Percentiles rank a stretch among this genome's conserved stretches.
These are phyloP conservation scores for Holothuria leucospilota DNA, from an alignment of 53 echinoderm and acorn worm species.

Conservation along the genomic window DNA sequence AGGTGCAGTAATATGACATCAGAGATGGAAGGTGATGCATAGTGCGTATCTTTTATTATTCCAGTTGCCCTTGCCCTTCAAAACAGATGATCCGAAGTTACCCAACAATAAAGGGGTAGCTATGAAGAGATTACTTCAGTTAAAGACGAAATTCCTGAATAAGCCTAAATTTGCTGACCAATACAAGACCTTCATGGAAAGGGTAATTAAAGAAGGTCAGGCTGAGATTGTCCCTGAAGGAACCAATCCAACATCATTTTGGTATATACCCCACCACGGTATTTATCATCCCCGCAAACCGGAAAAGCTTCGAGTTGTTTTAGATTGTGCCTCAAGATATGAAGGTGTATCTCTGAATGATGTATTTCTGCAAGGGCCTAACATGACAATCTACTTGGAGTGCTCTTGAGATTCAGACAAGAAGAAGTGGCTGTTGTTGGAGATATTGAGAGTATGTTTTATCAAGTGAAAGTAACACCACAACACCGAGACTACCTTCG, in stretches of 20 bases:
- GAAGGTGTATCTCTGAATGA: conserved; percentile 21
- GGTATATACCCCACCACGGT: conserved; percentile 55
- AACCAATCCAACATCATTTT: neutral
- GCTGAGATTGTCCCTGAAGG: conserved; percentile 64
- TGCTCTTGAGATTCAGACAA: conserved; percentile 22
- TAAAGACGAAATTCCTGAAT: conserved; percentile 31
- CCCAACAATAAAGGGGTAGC: conserved; percentile 61
- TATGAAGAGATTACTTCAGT: conserved; percentile 30
- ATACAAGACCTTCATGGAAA: conserved; percentile 43
- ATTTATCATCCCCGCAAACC: conserved; percentile 42
- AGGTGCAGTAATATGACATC: neutral
- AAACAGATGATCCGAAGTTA: conserved; percentile 42
- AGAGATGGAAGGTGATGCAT: neutral
- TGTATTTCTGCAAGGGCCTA: neutral
- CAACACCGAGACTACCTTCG: conserved; percentile 68
- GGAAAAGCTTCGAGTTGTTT: conserved; percentile 15
- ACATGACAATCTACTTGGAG: conserved; percentile 30
- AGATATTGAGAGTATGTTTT: conserved; percentile 34
- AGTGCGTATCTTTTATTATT: neutral
- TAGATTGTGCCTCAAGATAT: conserved; percentile 23
- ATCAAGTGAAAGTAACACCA: conserved; percentile 19
- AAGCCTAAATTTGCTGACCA: neutral
- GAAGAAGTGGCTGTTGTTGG: conserved; percentile 31
- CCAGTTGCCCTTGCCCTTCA: conserved; percentile 65
- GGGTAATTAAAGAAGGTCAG: conserved; percentile 56